Conservation (phyloP, 1,140 invertebrate genomes). For the Rhyacophila brunnea region DNA sequence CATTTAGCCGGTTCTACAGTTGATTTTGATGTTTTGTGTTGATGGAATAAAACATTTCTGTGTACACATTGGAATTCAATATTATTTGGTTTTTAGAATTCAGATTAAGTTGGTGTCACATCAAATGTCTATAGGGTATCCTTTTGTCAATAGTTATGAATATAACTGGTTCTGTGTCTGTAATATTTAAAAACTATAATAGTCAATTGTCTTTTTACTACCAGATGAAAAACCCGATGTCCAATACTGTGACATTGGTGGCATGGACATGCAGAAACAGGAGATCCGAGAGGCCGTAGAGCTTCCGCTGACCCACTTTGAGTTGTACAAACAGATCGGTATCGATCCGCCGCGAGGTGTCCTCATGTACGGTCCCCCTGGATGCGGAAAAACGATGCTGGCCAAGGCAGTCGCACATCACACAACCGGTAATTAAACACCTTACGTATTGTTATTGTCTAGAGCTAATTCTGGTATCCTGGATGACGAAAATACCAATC, state of each 20-base stretch:
- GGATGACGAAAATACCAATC: not conserved
- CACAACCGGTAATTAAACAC: conserved; percentile 76
- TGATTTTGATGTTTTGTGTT: no score
- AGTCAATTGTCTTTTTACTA: no score
- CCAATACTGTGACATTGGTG: conserved; percentile 96
- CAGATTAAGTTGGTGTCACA: no score
- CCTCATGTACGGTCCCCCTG: conserved; percentile 97
- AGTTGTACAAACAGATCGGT: conserved; percentile 98
- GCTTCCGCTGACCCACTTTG: conserved; percentile 95
- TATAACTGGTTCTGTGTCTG: no score
- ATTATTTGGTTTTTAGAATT: no score
- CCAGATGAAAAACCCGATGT: conserved; percentile 99
- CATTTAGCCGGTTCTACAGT: no score
- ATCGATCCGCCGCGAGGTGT: conserved; percentile 97
- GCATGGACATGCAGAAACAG: conserved; percentile 99
- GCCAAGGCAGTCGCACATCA: conserved; percentile 98
- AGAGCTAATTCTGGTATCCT: no score
- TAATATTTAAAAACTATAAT: no score
- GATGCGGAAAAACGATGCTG: conserved; percentile 97
- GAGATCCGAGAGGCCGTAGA: conserved; percentile 99
- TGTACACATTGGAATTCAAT: no score
- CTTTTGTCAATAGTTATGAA: no score
- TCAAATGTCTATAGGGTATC: no score
- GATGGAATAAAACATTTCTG: no score
- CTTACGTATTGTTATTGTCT: not conserved